These are phyloP conservation scores for Maconellicoccus hirsutus DNA, from an alignment of 1,140 invertebrate species.

Conservation along the genomic window DNA sequence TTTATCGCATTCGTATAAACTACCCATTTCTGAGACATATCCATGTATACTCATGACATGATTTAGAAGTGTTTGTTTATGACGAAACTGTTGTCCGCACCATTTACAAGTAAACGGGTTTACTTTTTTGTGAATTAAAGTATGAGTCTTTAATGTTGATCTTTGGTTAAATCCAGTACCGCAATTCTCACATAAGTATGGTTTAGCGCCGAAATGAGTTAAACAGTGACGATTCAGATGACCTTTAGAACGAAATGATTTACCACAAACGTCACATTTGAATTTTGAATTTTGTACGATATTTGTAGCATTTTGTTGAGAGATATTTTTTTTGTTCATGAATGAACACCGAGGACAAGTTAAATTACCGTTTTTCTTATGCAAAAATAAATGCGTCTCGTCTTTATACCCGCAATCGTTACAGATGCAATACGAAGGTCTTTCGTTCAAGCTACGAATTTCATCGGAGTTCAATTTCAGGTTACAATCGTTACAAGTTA, in stretches of 20 bases:
- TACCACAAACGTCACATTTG: slow-evolving; percentile 13
- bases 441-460: neutral
- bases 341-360: neutral
- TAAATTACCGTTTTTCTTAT: neutral
- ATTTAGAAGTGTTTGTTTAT: slow-evolving; percentile 32
- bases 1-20: slow-evolving; percentile 10
- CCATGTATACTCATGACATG: slow-evolving; percentile 12
- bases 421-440: neutral
- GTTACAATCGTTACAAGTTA: neutral
- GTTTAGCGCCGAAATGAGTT: slow-evolving; percentile 50
- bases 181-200: slow-evolving; percentile 47
- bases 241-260: slow-evolving; percentile 20
- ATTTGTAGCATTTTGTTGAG: neutral
- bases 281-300: neutral
- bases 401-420: neutral
- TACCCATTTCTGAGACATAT: neutral
- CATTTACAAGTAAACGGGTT: slow-evolving; percentile 39
- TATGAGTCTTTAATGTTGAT: slow-evolving; percentile 40
- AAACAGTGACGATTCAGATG: slow-evolving; percentile 39
- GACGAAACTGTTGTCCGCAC: slow-evolving; percentile 39
- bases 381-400: neutral
- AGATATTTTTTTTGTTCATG: neutral
- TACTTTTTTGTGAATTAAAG: slow-evolving; percentile 42
- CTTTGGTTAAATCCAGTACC: slow-evolving; percentile 40
- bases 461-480: neutral